These are phyloP conservation scores for Monochamus saltuarius DNA, from an alignment of 1,140 invertebrate species.

Conservation along the genomic window DNA sequence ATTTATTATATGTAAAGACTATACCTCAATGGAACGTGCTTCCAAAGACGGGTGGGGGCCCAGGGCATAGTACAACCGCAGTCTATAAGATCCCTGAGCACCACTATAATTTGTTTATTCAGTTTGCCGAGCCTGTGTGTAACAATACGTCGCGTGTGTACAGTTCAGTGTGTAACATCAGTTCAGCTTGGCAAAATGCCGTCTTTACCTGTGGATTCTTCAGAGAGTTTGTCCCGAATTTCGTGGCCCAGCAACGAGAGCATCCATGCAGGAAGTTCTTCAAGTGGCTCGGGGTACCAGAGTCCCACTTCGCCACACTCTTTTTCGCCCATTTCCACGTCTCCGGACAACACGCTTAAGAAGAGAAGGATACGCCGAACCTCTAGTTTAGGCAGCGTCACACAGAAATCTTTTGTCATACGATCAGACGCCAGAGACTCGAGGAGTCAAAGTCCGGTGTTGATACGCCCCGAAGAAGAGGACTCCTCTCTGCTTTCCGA, in stretches of 20 bases:
- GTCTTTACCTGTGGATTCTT: constrained; percentile 54
- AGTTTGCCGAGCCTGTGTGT: constrained; percentile 17
- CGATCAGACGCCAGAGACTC: constrained; percentile 55
- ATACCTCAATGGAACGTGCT: constrained; percentile 34
- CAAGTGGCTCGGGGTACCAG: constrained; percentile 55
- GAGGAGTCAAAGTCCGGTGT: constrained; percentile 49
- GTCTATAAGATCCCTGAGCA: constrained; percentile 30
- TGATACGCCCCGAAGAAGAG: constrained; percentile 44
- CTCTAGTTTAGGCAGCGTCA: constrained; percentile 57
- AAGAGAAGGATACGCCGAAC: constrained; percentile 47
- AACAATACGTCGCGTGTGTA: constrained; percentile 1
- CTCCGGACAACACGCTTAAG: constrained; percentile 55
- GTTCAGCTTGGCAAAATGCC: constrained; percentile 56
- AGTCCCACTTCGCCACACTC: constrained; percentile 58
- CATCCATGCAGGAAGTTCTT: constrained; percentile 45
- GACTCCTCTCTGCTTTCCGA: constrained; percentile 48
- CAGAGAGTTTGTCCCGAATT: constrained; percentile 58
- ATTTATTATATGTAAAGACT: constrained; percentile 23
- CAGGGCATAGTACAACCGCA: constrained; percentile 37
- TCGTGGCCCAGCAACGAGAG: constrained; percentile 54
- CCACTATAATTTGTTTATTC: constrained; percentile 17
- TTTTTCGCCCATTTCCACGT: constrained; percentile 60
- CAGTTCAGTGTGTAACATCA: neutral
- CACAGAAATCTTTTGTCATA: constrained; percentile 58
- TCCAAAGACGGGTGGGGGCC: constrained; percentile 13